Base-by-base conservation (phyloP, 2,113 vertebrate species). In the Erpornis zantholeuca region DNA sequence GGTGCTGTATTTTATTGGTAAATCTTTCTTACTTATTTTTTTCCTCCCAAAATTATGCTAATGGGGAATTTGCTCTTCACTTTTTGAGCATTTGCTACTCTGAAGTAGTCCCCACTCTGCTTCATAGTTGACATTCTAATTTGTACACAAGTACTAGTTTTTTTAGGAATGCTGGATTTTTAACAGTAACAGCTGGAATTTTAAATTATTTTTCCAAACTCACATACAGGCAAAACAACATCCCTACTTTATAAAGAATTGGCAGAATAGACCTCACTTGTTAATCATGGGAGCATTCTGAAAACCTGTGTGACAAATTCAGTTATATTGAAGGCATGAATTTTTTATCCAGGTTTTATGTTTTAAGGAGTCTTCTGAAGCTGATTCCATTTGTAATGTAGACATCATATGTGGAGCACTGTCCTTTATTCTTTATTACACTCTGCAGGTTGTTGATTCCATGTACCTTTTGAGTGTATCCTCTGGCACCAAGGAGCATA, bases 401-500 rank as follows among this genome's bases (percentile, higher is more conserved):
- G 29, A 40, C 21, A 4, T 50, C 52, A 22, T 35, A 60, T 82
- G 40, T 60, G 69, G 68, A 88, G 38, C 60, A 40, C 40, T 77
- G 79, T 92, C 87, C 82, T 94, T 95, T 95, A 90, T 85, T 60
- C 87, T 66, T 95, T 95, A 94, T 97, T 96, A 82, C 75, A 82
- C 59, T 91, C 71, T 94, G 73, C 60, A 95, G 80, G 28, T 76
- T 93, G 64, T 68, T 92, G 91, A 75, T 94, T 93, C 31, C 60
- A 24, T 11, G 24, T 91, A 52, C 59, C 64, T 94, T 91, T 88
- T 86, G 94, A 95, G 86, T 90, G 19, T 50, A 31, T 92, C 54
- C 81, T 83, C 93, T 94, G 97, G 95, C 90, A 92, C 80, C 53
- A 15, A 60, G 15, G 86, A 88, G 88, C 69, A 77, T 94, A 94